Evolutionary conservation across 2,113 vertebrate genomes (phyloP), one percentile per base, ranked within the genome.

Genomic region (Microcebus griseorufus): DNA sequence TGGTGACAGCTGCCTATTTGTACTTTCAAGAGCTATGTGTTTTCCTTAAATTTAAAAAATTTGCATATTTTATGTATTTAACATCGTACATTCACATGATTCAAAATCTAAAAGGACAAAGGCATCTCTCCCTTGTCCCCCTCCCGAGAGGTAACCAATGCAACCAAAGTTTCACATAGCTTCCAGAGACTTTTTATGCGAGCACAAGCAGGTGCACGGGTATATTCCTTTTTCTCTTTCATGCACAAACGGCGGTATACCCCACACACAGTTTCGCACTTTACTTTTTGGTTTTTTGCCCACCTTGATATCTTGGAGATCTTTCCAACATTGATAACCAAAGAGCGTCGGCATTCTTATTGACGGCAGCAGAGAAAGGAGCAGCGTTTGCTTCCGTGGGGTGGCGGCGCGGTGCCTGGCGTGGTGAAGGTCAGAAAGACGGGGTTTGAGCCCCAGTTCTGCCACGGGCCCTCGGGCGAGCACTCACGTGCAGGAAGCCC

Each of bases 61-160:
- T 7, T 67, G 16, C 48, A 22, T 16, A 37, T 20, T 83, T 17
- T 39, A 9, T 78, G 6, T 45, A 16, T 81, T 96, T n/a, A 55
- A 42, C 32, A 48, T 14, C 37, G 39, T 18, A 16, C 34, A 22
- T n/a, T 78, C 39, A 29, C 11, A 9, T 12, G 45, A 80, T 65
- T 95, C 95, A 70, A 58, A 60, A 23, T 85, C 45, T 67, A 9
- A 34, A 67, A 90, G 60, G 51, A 60, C 79, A 55, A 83, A 86
- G 69, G 25, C 13, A 6, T n/a, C 81, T 78, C 45, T 82, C 65
- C 20, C 6, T 25, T 12, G 45, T 13, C 6, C 5, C 25, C 29
- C 2, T 79, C 32, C 22, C 16, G 60, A 5, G 29, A 34, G 60
- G 60, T 22, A 11, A 34, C 29, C 78, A 2, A 3, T 5, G 10